Evolutionary conservation across 2,113 vertebrate genomes (phyloP), one percentile per base, ranked within the genome.

Genomic region (Leucopsar rothschildi): DNA sequence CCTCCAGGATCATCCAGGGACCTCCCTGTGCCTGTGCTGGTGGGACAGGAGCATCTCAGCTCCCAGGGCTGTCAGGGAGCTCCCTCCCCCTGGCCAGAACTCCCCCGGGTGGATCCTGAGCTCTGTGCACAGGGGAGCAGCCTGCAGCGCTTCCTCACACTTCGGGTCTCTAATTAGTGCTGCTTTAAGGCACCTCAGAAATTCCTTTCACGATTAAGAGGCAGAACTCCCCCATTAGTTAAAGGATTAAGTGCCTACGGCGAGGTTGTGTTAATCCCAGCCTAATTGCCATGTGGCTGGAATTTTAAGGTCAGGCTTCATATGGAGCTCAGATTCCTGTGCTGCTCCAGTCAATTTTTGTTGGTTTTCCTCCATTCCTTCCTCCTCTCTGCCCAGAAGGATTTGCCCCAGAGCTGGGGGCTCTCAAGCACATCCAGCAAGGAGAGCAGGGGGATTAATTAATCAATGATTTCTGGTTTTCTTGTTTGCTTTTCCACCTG

Each of bases 191-290:
- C 77, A 44, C 68, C 91, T 84, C 82, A 73, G 85, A 92, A 89
- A 89, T 84, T 65, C 87, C 88, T 93, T 63, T 47, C 42, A 14
- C 70, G 63, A 40, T 76, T 76, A 83, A 79, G 84, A 47, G 77
- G 95, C 73, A 35, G 80, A 97, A 90, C n/a, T 92, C 33, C 66
- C 80, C 91, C 82, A 9, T 93, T 55, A 73, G 64, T 93, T 56
- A 18, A 60, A 44, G 91, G 93, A 97, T 97, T 96, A 96, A 79
- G 31, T 78, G 73, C 31, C 93, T 93, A 22, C 92, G 63, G 92
- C 22, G 6, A 37, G 81, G 88, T 45, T 83, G 8, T 65, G 91
- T 81, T 97, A 95, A 97, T 97, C 95, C 86, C 82, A 82, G 47
- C 83, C 81, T 96, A 92, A 95, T 93, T 96, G 86, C 93, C 82